These are phyloP conservation scores for Subanguina moxae DNA, from an alignment of 1,140 invertebrate genomes.

Conservation along the genomic window DNA sequence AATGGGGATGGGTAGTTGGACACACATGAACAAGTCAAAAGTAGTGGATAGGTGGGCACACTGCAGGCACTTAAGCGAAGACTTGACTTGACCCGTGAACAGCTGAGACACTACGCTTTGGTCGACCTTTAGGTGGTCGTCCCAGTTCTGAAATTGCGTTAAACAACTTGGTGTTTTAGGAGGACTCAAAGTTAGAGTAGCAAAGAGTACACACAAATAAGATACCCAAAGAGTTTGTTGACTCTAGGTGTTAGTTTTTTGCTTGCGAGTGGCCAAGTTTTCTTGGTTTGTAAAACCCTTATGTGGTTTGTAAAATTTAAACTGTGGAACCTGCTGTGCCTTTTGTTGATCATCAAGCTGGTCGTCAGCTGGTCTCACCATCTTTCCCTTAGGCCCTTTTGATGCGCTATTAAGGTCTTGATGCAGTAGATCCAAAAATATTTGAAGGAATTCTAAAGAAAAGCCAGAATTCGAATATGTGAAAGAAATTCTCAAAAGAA, in stretches of 20 bases:
- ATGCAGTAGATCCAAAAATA: slow-evolving; percentile 80
- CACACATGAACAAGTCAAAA: slow-evolving; percentile 81
- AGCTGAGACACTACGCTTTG: slow-evolving; percentile 76
- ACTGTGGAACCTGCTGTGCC: not conserved
- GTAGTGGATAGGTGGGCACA: slow-evolving; percentile 75
- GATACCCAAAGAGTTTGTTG: no score
- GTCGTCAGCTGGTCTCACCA: not conserved
- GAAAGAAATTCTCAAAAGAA: slow-evolving; percentile 68
- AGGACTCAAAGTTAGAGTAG: no score
- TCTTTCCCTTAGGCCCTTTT: not conserved
- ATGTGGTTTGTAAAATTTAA: not conserved
- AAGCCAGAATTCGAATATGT: no score
- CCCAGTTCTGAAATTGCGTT: slow-evolving; percentile 68
- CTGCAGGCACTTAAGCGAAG: slow-evolving; percentile 72
- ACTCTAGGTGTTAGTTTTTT: no score
- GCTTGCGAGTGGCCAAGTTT: no score
- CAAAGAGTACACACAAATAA: no score
- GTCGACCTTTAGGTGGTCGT: slow-evolving; percentile 68
- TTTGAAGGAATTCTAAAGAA: slow-evolving; percentile 72
- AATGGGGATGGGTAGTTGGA: slow-evolving; percentile 73
- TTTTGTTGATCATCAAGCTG: not conserved
- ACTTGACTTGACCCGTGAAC: slow-evolving; percentile 82
- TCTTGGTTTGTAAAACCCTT: no score
- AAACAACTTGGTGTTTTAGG: no score
- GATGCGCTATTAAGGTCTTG: slow-evolving; percentile 73